Evolutionary conservation across 2,797 vertebrate genomes (phyloP).

Genomic region (Fistularia tabacaria): DNA sequence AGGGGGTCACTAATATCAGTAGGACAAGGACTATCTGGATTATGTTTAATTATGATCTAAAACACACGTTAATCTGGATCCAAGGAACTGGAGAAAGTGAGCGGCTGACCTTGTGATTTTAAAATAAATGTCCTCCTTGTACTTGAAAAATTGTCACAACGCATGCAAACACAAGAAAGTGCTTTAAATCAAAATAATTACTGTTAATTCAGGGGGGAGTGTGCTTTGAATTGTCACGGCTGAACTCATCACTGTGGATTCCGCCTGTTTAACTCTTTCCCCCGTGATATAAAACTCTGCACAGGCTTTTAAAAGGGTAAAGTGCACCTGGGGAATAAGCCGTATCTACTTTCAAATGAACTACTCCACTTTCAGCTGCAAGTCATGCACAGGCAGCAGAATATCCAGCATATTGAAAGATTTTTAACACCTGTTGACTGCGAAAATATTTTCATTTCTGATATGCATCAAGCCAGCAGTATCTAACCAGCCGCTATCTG

Average conservation of each 20-base stretch:
- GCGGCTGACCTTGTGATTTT: no score
- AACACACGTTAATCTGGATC: no score
- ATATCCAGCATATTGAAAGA: constrained; percentile 8
- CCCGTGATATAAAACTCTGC: constrained; percentile 1
- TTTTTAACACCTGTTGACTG: constrained; percentile 40
- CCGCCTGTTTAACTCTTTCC: constrained; percentile 1
- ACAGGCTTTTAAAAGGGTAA: not conserved
- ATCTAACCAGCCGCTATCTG: constrained; percentile 23
- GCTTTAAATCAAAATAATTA: no score
- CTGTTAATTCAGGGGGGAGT: no score
- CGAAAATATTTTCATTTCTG: constrained; percentile 48
- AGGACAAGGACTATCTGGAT: no score
- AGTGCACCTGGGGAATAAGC: not conserved
- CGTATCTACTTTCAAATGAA: constrained; percentile 9
- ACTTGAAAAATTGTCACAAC: no score
- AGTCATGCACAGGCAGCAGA: not conserved
- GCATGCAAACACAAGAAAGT: no score
- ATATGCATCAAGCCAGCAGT: constrained; percentile 24
- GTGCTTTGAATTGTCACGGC: no score
- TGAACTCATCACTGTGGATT: not conserved
- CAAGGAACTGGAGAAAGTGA: no score
- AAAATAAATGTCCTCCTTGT: no score
- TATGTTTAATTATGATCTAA: no score
- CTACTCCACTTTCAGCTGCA: not conserved
- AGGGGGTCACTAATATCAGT: no score